Evolutionary conservation across 2,113 vertebrate species (phyloP), one percentile per base, ranked within the genome.

Genomic region (Scartelaos histophorus): DNA sequence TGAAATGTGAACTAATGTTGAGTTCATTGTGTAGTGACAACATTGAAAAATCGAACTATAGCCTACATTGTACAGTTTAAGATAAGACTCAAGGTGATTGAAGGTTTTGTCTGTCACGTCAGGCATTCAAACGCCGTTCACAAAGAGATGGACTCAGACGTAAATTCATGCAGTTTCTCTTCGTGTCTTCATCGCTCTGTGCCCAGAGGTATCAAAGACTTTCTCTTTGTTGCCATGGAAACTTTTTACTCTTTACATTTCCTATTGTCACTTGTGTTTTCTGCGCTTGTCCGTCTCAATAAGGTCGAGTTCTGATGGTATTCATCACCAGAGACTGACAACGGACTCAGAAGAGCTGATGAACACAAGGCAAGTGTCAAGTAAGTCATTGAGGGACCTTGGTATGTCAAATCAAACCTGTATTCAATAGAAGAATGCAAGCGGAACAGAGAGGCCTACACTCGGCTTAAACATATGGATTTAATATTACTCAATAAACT

Each of bases 151-250:
- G 68, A 70, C 66, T 75, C 61, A 67, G 64, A 86, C 70, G 2
- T 51, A 79, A 62, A 66, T 85, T 76, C 71, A 69, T 73, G 66
- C 81, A 82, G 78, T 70, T 66, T 75, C 70, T 81, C 76, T 79
- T 53, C 7, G 19, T 57, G 51, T 82, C 74, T 79, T 86, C 57
- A 82, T 84, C 73, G 68, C 73, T 87, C 67, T 24, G 69, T 83
- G 76, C 72, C 79, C 75, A 67, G 56, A 83, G 70, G 67, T 83
- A 82, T 85, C 51, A 77, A 86, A 83, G 75, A 74, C 66, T 76
- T 74, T 81, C 70, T 81, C 58, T 76, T 80, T 75, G 88, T 92
- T 92, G 66, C 89, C 89, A 94, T 92, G 86, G 89, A 85, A 90
- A 92, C 89, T 61, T 88, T 86, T 88, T 71, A 81, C 70, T 70